These are phyloP conservation scores for Pavo muticus DNA, from an alignment of 2,113 vertebrate species.

Conservation along the genomic window DNA sequence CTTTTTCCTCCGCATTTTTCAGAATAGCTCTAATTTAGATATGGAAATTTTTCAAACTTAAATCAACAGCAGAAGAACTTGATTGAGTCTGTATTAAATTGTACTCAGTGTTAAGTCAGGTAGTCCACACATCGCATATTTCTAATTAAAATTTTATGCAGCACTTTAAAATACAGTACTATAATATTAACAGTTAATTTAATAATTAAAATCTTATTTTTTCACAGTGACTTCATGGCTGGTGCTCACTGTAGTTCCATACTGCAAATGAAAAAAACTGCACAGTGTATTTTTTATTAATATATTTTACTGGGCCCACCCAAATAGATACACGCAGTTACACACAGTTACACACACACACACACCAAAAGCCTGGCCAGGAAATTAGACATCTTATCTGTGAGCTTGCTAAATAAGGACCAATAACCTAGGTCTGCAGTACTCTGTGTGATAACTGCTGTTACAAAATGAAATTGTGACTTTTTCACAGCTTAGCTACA, in stretches of 20 bases:
- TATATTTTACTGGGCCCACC: constrained; percentile 54
- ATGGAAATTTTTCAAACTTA: constrained; percentile 39
- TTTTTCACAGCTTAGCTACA: constrained; percentile 79
- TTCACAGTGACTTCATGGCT: neutral
- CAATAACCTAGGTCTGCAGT: constrained; percentile 78
- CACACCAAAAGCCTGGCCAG: constrained; percentile 70
- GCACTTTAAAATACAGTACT: constrained; percentile 29
- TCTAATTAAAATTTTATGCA: constrained; percentile 43
- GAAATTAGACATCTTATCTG: constrained; percentile 88
- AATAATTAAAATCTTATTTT: constrained; percentile 42
- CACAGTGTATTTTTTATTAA: constrained; percentile 22
- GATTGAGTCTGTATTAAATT: constrained; percentile 5
- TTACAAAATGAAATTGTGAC: constrained; percentile 86
- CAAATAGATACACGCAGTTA: constrained; percentile 16
- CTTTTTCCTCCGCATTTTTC: neutral
- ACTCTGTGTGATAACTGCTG: constrained; percentile 79
- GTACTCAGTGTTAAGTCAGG: constrained; percentile 2
- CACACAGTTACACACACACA: constrained; percentile 1
- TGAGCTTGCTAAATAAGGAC: constrained; percentile 79
- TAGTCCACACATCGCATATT: neutral
- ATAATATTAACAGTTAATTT: constrained; percentile 52
- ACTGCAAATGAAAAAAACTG: neutral
- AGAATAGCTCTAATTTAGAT: constrained; percentile 21
- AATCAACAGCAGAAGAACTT: neutral
- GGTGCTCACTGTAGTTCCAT: neutral